Evolutionary conservation across 2,113 vertebrate species (phyloP).

Genomic region (Salminus brasiliensis): DNA sequence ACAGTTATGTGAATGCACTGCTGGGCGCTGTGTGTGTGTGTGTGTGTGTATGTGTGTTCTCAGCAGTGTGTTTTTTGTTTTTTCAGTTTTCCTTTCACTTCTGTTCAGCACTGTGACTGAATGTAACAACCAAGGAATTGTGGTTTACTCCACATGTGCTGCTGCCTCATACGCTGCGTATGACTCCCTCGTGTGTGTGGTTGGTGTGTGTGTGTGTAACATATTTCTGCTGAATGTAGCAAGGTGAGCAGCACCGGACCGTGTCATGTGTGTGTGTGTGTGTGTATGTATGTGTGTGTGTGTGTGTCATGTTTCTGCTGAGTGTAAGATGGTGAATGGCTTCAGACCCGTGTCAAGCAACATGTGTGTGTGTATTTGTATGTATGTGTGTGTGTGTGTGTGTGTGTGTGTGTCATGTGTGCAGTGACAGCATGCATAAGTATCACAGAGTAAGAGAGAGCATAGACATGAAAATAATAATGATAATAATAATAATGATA

Average conservation of each 20-base stretch:
- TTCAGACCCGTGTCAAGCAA: not conserved
- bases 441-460: not conserved
- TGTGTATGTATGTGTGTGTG: not conserved
- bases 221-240: not conserved
- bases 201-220: conserved; percentile 16
- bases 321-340: too few relatives aligned
- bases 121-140: too few relatives aligned
- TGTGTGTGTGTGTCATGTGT: not conserved
- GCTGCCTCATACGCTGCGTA: too few relatives aligned
- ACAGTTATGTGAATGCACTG: too few relatives aligned
- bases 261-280: conserved; percentile 37
- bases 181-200: too few relatives aligned
- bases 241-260: not conserved
- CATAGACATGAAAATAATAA: not conserved
- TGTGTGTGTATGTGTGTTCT: conserved; percentile 23
- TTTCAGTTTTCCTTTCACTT: too few relatives aligned
- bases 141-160: too few relatives aligned
- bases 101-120: too few relatives aligned
- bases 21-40: conserved; percentile 10
- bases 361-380: too few relatives aligned
- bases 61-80: too few relatives aligned
- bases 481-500: not conserved
- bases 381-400: too few relatives aligned
- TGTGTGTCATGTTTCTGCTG: conserved; percentile 9
- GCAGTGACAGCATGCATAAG: conserved; percentile 2